phyloP scores from a whole-genome alignment of 2,888 invertebrate species.

The Rhimphoctona megacephalus region DNA sequence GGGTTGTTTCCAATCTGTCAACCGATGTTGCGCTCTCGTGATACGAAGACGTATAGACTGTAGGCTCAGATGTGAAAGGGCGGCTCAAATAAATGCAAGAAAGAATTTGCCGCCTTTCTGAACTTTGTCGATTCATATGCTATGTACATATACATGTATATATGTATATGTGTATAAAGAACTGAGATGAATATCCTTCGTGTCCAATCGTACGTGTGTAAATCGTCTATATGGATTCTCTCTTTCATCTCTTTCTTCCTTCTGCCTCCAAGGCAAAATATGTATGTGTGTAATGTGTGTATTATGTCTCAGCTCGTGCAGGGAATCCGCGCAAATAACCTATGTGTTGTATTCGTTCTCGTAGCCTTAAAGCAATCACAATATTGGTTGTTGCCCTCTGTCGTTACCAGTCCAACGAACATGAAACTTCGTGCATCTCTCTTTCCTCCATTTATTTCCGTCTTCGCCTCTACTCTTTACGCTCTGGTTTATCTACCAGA shows the following conservation, averaged over 20 bases:
- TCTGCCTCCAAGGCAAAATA: conserved; percentile 9
- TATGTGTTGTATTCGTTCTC: conserved; percentile 53
- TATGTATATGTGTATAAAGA: neutral
- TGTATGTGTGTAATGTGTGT: conserved; percentile 43
- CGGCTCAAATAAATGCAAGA: neutral
- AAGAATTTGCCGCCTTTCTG: conserved; percentile 10
- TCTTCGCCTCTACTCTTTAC: conserved; percentile 17
- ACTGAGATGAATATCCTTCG: conserved; percentile 49
- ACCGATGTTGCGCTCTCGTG: conserved; percentile 56
- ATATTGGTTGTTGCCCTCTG: conserved; percentile 67
- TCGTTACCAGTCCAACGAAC: conserved; percentile 65
- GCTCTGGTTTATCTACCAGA: conserved; percentile 38
- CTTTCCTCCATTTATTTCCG: conserved; percentile 19
- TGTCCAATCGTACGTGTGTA: conserved; percentile 13
- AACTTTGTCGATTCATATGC: neutral
- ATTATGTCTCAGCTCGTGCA: conserved; percentile 57
- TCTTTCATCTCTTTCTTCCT: neutral
- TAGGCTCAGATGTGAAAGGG: neutral
- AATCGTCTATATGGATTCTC: conserved; percentile 17
- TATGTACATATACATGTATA: neutral
- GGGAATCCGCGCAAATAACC: conserved; percentile 46
- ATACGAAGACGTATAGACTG: neutral
- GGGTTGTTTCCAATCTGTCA: conserved; percentile 81
- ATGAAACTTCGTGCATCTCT: conserved; percentile 36
- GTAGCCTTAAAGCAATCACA: conserved; percentile 66